Conservation (phyloP, 2,888 invertebrate species). For the Chouioia cunea region DNA sequence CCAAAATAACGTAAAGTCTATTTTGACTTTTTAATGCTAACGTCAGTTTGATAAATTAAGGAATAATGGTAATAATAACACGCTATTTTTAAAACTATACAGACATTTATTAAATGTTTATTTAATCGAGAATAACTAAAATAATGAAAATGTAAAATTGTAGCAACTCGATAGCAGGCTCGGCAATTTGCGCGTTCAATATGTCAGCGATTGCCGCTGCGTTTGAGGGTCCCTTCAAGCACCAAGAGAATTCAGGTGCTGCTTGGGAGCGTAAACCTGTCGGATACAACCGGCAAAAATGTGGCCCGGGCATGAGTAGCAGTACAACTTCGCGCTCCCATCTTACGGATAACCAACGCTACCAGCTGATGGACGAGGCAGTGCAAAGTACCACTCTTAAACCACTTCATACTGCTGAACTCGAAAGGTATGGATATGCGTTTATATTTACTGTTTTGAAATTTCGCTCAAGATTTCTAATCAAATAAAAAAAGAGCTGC, state of each 20-base stretch:
- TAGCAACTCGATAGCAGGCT: slow-evolving; percentile 89
- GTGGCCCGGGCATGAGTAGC: slow-evolving; percentile 52
- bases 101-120: slow-evolving; percentile 20
- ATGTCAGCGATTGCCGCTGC: slow-evolving; percentile 83
- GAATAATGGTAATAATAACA: background rate
- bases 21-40: slow-evolving; percentile 16
- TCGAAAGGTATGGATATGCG: slow-evolving; percentile 73
- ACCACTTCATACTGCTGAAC: slow-evolving; percentile 79
- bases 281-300: slow-evolving; percentile 70
- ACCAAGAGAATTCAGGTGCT: slow-evolving; percentile 81
- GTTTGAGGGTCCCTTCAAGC: slow-evolving; percentile 89
- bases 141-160: background rate
- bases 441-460: background rate
- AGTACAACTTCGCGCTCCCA: slow-evolving; percentile 62
- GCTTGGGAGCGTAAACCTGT: slow-evolving; percentile 79
- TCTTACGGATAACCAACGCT: slow-evolving; percentile 72
- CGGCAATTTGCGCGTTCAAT: slow-evolving; percentile 92
- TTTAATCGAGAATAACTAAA: background rate
- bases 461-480: background rate
- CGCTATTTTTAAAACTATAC: background rate
- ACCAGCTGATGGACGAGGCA: slow-evolving; percentile 90
- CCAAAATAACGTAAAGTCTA: background rate
- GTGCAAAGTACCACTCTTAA: slow-evolving; percentile 80
- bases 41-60: slow-evolving; percentile 6
- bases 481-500: too few relatives aligned